These are phyloP conservation scores for Antedon mediterranea DNA, from an alignment of 53 echinoderm and acorn worm species.

Conservation along the genomic window DNA sequence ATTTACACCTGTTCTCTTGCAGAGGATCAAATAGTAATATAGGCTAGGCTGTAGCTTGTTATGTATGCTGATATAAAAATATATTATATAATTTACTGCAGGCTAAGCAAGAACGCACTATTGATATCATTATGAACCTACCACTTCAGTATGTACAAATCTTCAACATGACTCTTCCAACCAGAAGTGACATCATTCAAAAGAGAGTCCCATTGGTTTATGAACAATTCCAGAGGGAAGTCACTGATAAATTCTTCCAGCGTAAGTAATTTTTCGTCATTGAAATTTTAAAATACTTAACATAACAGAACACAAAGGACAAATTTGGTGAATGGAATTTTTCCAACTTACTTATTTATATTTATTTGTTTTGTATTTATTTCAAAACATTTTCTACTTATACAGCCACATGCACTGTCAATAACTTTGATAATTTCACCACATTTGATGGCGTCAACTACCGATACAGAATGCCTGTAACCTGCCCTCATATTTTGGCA, in stretches of 20 bases:
- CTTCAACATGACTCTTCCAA: conserved; percentile 26
- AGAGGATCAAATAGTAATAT: too few relatives aligned
- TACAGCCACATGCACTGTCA: conserved; percentile 34
- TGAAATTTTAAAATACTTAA: too few relatives aligned
- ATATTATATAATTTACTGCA: conserved; percentile 1
- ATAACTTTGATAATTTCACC: conserved; percentile 17
- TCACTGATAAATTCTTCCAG: conserved; percentile 13
- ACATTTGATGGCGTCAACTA: conserved; percentile 34
- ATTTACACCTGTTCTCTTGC: too few relatives aligned
- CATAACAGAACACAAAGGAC: too few relatives aligned
- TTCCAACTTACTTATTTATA: too few relatives aligned
- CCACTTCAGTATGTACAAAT: conserved; percentile 27
- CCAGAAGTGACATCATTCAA: neutral
- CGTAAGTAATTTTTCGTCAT: conserved; percentile 15
- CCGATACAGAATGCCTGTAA: conserved; percentile 38
- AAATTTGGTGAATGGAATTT: too few relatives aligned
- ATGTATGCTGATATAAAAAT: too few relatives aligned
- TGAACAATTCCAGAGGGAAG: neutral
- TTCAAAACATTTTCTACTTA: neutral
- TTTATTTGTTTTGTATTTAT: too few relatives aligned
- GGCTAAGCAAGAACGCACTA: conserved; percentile 25
- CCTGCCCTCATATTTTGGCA: conserved; percentile 37
- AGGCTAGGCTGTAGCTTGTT: too few relatives aligned
- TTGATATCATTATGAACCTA: conserved; percentile 18
- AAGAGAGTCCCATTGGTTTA: neutral